These are phyloP conservation scores for Bradypodion pumilum DNA, from an alignment of 2,797 vertebrate genomes.

Conservation along the genomic window DNA sequence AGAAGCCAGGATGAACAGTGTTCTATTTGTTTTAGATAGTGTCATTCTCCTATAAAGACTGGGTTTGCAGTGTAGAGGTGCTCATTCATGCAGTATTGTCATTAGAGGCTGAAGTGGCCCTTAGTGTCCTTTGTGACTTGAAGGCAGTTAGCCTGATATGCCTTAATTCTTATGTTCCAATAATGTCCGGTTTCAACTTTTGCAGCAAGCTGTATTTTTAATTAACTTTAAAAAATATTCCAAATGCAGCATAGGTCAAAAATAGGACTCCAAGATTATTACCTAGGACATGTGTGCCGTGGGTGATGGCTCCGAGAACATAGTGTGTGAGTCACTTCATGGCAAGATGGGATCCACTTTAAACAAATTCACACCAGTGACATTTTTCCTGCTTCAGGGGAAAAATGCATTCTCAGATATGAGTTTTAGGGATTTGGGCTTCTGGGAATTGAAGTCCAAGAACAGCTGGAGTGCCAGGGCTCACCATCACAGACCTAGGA, in stretches of 20 bases:
- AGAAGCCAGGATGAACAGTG: background rate
- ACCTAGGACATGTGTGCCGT: no score
- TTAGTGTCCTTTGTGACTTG: background rate
- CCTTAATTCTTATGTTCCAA: background rate
- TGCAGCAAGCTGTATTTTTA: background rate
- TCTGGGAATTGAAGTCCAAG: no score
- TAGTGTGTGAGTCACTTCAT: no score
- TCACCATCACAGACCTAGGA: no score
- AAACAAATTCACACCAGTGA: no score
- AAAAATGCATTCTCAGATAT: no score
- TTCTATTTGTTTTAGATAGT: background rate
- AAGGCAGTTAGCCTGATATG: background rate
- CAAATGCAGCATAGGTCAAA: background rate
- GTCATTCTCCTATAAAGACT: background rate
- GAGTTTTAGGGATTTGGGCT: no score
- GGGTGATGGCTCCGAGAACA: no score
- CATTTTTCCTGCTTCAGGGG: no score
- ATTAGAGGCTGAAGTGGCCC: background rate
- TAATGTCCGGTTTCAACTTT: background rate
- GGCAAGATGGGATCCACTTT: no score
- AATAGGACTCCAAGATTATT: background rate
- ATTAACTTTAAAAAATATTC: background rate
- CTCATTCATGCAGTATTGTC: background rate
- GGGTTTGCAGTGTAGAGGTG: background rate
- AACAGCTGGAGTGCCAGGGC: no score